Conservation (phyloP, 2,113 vertebrate genomes). For the Hemicordylus capensis region DNA sequence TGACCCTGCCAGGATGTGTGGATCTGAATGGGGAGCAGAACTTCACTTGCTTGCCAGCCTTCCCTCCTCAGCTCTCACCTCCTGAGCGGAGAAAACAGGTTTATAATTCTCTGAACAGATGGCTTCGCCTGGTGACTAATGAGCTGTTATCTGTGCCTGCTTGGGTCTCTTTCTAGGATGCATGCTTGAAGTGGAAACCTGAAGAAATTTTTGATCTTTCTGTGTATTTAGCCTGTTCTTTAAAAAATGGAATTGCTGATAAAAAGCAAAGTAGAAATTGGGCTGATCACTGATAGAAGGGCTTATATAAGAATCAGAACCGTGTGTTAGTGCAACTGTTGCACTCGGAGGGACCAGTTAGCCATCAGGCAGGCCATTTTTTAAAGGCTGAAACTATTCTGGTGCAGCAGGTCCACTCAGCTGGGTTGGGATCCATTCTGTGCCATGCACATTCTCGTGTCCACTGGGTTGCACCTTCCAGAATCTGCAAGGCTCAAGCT, state of each 20-base stretch:
- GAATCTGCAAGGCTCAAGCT: not conserved
- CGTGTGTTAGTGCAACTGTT: too few species aligned
- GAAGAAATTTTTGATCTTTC: not conserved
- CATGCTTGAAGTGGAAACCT: slow-evolving; percentile 5
- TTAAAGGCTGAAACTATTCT: not conserved
- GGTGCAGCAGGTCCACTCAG: not conserved
- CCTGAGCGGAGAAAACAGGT: slow-evolving; percentile 20
- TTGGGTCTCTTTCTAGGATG: fast-evolving
- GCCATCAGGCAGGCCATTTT: not conserved
- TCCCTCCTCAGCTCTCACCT: fast-evolving
- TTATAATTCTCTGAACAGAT: slow-evolving; percentile 41
- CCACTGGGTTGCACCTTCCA: not conserved
- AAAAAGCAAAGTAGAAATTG: fast-evolving
- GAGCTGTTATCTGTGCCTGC: not conserved
- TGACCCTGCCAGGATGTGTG: not conserved
- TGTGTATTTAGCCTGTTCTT: not conserved
- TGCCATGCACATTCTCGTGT: not conserved
- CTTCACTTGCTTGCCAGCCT: not conserved
- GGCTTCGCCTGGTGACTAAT: slow-evolving; percentile 14
- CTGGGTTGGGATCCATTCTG: not conserved
- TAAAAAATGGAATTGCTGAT: fast-evolving
- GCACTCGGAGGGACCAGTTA: not conserved
- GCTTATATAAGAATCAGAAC: not conserved
- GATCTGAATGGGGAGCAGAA: not conserved
- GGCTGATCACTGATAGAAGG: not conserved